A percentile compares a stretch with the other conserved stretches of the same genome.
These are phyloP conservation scores for Bergia puertoricense DNA, from an alignment of 92 coral and sea anemone genomes.

Conservation along the genomic window DNA sequence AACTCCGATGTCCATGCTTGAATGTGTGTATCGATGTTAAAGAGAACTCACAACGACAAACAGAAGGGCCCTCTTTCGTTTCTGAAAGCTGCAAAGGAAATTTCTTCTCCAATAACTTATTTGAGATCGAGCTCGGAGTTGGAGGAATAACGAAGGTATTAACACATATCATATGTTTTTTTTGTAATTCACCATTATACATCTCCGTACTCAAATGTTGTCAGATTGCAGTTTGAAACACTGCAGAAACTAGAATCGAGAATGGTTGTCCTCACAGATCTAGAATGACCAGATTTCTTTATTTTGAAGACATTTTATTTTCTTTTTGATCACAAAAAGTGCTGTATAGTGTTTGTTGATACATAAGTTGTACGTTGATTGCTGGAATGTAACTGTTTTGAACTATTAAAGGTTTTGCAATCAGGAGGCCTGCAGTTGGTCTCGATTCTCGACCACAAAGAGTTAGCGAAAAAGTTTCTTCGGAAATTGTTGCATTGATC, in stretches of 20 bases:
- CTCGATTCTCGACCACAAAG: slow-evolving; percentile 6
- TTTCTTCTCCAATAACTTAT: slow-evolving; percentile 74
- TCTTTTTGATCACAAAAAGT: background rate
- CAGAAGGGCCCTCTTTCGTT: slow-evolving; percentile 77
- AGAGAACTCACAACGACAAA: slow-evolving; percentile 68
- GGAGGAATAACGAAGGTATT: slow-evolving; percentile 94
- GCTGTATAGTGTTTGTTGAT: background rate
- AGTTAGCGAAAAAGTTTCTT: background rate
- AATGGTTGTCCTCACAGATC: background rate
- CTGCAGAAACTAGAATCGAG: background rate
- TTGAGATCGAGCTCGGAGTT: slow-evolving; percentile 90
- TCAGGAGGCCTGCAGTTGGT: background rate
- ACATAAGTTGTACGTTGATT: background rate
- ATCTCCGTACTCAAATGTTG: background rate
- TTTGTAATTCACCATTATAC: background rate
- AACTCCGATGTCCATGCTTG: slow-evolving; percentile 77
- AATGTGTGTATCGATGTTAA: slow-evolving; percentile 80
- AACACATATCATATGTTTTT: background rate
- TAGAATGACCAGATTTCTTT: background rate
- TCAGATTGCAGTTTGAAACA: background rate
- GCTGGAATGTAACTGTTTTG: background rate
- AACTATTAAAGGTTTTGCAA: background rate
- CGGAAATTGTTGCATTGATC: background rate
- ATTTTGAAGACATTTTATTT: background rate
- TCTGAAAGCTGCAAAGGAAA: slow-evolving; percentile 50